These are phyloP conservation scores for Scarus forsteni DNA, from an alignment of 2,797 vertebrate genomes.

Conservation along the genomic window DNA sequence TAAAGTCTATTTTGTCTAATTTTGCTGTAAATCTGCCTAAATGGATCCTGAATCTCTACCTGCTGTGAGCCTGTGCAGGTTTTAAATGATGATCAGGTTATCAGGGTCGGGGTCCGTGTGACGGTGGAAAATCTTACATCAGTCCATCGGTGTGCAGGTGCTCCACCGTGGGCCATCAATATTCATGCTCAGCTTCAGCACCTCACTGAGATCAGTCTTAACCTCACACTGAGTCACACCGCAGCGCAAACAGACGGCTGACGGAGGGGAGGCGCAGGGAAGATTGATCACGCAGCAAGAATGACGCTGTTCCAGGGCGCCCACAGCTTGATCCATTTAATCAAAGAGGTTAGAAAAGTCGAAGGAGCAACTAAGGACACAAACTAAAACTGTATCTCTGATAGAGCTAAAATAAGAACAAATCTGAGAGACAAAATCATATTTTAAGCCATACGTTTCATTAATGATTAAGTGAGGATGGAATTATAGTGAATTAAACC, in stretches of 20 bases:
- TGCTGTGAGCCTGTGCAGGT: constrained; percentile 14
- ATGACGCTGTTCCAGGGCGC: constrained; percentile 42
- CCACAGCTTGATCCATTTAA: constrained; percentile 43
- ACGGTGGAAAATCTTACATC: constrained; percentile 30
- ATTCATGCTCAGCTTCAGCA: constrained; percentile 48
- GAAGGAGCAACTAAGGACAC: constrained; percentile 26
- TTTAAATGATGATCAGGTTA: constrained; percentile 19
- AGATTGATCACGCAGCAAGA: constrained; percentile 58
- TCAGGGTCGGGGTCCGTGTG: neutral
- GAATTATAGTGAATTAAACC: no score
- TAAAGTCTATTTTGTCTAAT: no score
- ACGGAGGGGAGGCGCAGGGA: constrained; percentile 24
- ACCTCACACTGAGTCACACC: constrained; percentile 50
- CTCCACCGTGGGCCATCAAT: constrained; percentile 53
- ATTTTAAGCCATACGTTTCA: neutral
- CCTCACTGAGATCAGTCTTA: constrained; percentile 65
- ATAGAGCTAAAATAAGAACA: neutral
- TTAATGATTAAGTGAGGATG: no score
- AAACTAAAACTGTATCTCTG: neutral
- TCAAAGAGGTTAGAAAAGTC: constrained; percentile 50
- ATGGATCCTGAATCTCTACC: neutral
- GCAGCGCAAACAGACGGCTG: constrained; percentile 33
- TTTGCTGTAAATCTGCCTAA: no score
- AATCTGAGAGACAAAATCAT: neutral
- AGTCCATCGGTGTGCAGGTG: constrained; percentile 53